A percentile compares a stretch with the other conserved stretches of the same genome.
Conservation (phyloP, 1,140 invertebrate species). For the Ectropis grisescens region DNA sequence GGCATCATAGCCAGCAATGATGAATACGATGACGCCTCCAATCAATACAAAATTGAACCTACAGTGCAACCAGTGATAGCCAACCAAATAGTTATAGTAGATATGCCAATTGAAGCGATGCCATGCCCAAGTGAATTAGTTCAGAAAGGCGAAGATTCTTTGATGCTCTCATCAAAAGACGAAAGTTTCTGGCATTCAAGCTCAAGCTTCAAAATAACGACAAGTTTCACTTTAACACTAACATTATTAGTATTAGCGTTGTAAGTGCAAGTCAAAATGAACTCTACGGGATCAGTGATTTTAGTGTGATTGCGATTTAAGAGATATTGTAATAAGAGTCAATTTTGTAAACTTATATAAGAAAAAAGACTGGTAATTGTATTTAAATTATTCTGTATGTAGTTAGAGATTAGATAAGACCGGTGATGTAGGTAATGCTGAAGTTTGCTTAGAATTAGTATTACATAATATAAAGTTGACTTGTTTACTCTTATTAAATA, state of each 20-base stretch:
- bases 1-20: slow-evolving; percentile 28
- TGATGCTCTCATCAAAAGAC: slow-evolving; percentile 57
- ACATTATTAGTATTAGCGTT: slow-evolving; percentile 20
- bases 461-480: no score
- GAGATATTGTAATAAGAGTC: no score
- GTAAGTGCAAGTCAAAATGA: background rate
- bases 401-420: no score
- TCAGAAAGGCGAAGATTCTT: slow-evolving; percentile 47
- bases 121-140: slow-evolving; percentile 32
- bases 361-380: no score
- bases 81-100: slow-evolving; percentile 35
- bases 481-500: no score
- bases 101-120: slow-evolving; percentile 33
- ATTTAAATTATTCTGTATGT: no score
- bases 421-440: no score
- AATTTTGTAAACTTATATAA: no score
- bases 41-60: slow-evolving; percentile 32
- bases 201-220: slow-evolving; percentile 23
- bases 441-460: no score
- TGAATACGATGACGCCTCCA: slow-evolving; percentile 22
- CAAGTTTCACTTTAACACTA: slow-evolving; percentile 27
- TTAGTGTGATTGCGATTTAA: no score
- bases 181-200: slow-evolving; percentile 44
- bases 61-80: slow-evolving; percentile 20
- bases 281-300: no score